A percentile compares a stretch with the other conserved stretches of the same genome.
These are phyloP conservation scores for Tiphia femorata DNA, from an alignment of 2,888 invertebrate genomes.

Conservation along the genomic window DNA sequence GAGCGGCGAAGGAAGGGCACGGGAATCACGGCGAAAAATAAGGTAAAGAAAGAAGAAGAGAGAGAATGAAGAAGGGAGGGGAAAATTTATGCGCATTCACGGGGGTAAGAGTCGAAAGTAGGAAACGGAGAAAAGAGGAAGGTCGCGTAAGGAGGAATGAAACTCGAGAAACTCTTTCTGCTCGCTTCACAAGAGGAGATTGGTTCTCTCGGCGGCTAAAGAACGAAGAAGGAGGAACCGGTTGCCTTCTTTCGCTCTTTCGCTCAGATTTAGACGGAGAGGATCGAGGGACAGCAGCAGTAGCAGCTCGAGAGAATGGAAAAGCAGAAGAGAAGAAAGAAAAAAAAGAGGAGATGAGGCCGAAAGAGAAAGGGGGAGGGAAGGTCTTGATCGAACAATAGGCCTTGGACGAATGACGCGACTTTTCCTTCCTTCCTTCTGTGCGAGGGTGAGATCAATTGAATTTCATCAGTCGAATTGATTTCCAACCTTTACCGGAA, in stretches of 20 bases:
- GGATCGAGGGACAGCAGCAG: constrained; percentile 16
- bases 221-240: background rate
- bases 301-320: constrained; percentile 8
- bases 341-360: background rate
- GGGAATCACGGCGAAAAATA: background rate
- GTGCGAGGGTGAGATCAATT: too few species aligned
- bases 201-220: too few species aligned
- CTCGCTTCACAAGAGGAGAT: too few species aligned
- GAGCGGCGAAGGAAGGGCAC: background rate
- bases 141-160: background rate
- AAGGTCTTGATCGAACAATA: too few species aligned
- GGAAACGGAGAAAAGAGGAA: constrained; percentile 3
- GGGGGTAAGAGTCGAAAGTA: background rate
- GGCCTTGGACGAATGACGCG: too few species aligned
- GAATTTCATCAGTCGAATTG: too few species aligned
- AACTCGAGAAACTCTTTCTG: background rate
- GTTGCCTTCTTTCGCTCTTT: constrained; percentile 18
- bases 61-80: too few species aligned
- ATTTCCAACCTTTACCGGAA: too few species aligned
- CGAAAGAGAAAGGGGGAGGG: constrained; percentile 7
- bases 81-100: background rate
- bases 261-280: too few species aligned
- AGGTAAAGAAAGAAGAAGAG: background rate
- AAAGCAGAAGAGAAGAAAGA: too few species aligned
- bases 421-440: too few species aligned